Conservation (phyloP, 2,888 invertebrate species). For the Leucoma salicis region DNA sequence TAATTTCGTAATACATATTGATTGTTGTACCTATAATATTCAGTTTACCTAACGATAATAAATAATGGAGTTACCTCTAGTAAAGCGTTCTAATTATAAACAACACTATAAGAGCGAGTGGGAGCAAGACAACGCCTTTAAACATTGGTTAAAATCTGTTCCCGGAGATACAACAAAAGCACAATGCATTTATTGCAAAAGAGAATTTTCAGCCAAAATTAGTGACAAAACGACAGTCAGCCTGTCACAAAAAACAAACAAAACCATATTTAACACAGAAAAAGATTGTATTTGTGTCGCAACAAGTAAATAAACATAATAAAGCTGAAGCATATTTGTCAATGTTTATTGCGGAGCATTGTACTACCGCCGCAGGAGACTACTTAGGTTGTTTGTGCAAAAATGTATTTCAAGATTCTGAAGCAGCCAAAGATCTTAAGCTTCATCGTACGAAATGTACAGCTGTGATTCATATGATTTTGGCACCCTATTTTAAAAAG, state of each 20-base stretch:
- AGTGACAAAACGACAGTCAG: background rate
- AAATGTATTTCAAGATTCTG: background rate
- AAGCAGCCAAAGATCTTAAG: background rate
- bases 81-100: slow-evolving; percentile 24
- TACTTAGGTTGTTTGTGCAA: background rate
- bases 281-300: background rate
- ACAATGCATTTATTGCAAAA: background rate
- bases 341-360: too few relatives aligned
- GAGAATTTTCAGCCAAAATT: background rate
- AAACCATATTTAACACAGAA: background rate
- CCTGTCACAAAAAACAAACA: background rate
- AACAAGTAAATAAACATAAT: too few relatives aligned
- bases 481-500: background rate
- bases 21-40: too few relatives aligned
- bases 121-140: slow-evolving; percentile 68
- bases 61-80: slow-evolving; percentile 83
- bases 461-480: background rate
- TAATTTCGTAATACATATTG: too few relatives aligned
- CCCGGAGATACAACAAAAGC: background rate
- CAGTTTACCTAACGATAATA: too few relatives aligned
- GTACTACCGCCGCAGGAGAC: background rate
- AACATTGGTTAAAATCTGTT: background rate
- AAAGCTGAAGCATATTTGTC: too few relatives aligned
- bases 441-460: background rate
- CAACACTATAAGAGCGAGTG: slow-evolving; percentile 20